phyloP scores from a whole-genome alignment of 1,140 invertebrate species.

The Copidosoma floridanum region DNA sequence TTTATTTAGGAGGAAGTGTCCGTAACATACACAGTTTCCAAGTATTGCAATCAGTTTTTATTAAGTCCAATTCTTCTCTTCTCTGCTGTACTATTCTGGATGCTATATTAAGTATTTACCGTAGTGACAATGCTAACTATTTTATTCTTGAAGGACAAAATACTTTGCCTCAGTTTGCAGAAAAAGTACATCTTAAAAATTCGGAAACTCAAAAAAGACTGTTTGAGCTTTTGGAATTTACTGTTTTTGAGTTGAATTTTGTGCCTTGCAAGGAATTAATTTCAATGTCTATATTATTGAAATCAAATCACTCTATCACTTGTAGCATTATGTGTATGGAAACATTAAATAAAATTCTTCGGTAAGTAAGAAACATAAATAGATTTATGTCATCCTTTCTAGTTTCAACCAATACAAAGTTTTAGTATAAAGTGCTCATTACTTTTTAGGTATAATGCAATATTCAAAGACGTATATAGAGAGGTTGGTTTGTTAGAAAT shows the following conservation, averaged over 20 bases:
- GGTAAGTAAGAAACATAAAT: conserved; percentile 50
- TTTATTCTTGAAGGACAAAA: conserved; percentile 97
- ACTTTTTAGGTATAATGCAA: conserved; percentile 71
- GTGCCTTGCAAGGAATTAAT: conserved; percentile 99
- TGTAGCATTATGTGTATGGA: conserved; percentile 88
- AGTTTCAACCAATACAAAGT: too few relatives aligned
- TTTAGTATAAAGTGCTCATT: conserved; percentile 40
- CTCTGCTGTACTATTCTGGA: conserved; percentile 90
- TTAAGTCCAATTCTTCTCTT: conserved; percentile 81
- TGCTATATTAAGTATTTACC: conserved; percentile 94
- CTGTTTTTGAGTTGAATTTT: conserved; percentile 96
- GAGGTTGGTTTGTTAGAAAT: conserved; percentile 98
- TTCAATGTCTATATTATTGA: conserved; percentile 88
- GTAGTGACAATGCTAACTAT: conserved; percentile 97
- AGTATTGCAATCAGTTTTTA: conserved; percentile 90
- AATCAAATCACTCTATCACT: conserved; percentile 73
- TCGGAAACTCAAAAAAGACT: conserved; percentile 92
- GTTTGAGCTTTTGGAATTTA: conserved; percentile 92
- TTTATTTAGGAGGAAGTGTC: conserved; percentile 66
- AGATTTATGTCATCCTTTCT: too few relatives aligned
- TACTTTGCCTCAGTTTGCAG: conserved; percentile 92
- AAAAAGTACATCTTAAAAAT: conserved; percentile 89
- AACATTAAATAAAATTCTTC: conserved; percentile 83
- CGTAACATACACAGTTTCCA: conserved; percentile 94
- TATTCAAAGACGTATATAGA: conserved; percentile 97